These are phyloP conservation scores for Gobionotothen gibberifrons DNA, from an alignment of 2,797 vertebrate species.

Conservation along the genomic window DNA sequence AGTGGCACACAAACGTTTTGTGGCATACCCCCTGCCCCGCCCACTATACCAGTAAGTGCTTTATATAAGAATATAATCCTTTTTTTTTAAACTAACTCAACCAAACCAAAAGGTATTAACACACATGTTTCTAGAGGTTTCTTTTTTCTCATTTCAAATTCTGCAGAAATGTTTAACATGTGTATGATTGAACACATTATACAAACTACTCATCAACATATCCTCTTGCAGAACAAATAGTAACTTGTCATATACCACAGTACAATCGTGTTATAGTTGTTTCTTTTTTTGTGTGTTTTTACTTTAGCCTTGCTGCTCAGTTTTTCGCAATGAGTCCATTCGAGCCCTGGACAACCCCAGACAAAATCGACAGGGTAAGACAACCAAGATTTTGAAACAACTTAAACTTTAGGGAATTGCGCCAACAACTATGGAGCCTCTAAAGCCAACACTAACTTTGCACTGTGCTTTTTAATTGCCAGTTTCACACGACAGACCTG, in stretches of 20 bases:
- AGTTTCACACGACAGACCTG: conserved; percentile 93
- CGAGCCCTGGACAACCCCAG: conserved; percentile 91
- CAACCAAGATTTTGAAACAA: neutral
- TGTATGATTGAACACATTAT: neutral
- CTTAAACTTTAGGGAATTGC: neutral
- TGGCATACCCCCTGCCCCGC: conserved; percentile 89
- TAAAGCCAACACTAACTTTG: neutral
- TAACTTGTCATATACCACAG: neutral
- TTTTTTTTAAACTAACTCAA: too few species aligned
- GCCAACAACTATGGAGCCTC: neutral
- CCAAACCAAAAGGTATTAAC: neutral
- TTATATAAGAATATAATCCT: too few species aligned
- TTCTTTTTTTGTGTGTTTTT: neutral
- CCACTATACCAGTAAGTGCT: conserved; percentile 90
- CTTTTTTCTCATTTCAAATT: neutral
- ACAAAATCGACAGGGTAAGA: conserved; percentile 94
- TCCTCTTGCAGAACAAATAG: neutral
- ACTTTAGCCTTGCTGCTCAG: conserved; percentile 83
- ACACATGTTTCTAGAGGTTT: neutral
- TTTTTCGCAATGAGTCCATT: conserved; percentile 90
- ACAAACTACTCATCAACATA: neutral
- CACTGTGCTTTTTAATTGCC: conserved; percentile 12
- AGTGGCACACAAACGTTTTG: conserved; percentile 83
- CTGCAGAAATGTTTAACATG: neutral
- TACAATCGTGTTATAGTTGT: neutral